These are phyloP conservation scores for Ormyrus rosae DNA, from an alignment of 2,888 invertebrate species.

Conservation along the genomic window DNA sequence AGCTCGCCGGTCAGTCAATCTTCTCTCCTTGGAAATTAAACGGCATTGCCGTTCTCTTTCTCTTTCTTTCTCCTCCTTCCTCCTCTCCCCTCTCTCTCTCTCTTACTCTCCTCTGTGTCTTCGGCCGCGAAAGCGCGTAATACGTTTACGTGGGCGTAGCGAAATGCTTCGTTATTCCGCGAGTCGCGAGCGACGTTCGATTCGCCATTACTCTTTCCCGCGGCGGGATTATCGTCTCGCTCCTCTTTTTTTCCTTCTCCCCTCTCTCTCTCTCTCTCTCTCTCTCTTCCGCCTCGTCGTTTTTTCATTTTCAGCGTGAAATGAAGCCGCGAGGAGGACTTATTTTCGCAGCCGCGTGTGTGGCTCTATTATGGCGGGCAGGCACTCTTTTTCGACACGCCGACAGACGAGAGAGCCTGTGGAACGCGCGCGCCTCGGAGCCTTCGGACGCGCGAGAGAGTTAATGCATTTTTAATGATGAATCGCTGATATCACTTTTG, in stretches of 20 bases:
- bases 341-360: neutral
- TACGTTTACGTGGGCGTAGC: slow-evolving; percentile 58
- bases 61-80: slow-evolving; percentile 21
- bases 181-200: slow-evolving; percentile 28
- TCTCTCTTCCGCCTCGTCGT: neutral
- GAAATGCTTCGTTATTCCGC: slow-evolving; percentile 59
- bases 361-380: too few species aligned
- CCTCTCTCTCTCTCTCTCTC: neutral
- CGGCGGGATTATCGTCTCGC: neutral
- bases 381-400: too few species aligned
- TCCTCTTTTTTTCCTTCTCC: neutral
- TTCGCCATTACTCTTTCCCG: slow-evolving; percentile 24
- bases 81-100: slow-evolving; percentile 7
- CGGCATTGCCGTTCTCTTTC: slow-evolving; percentile 55
- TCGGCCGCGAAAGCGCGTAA: slow-evolving; percentile 51
- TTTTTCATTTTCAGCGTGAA: neutral
- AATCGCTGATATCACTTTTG: too few species aligned
- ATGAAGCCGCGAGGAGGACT: neutral
- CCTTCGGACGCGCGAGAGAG: too few species aligned
- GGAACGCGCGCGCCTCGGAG: too few species aligned
- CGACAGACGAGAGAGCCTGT: too few species aligned
- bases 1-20: slow-evolving; percentile 63
- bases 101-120: neutral
- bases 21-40: slow-evolving; percentile 64
- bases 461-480: too few species aligned